Percentiles rank a stretch among this genome's conserved stretches.
Conservation (phyloP, 2,113 vertebrate genomes). For the Alouatta palliata region DNA sequence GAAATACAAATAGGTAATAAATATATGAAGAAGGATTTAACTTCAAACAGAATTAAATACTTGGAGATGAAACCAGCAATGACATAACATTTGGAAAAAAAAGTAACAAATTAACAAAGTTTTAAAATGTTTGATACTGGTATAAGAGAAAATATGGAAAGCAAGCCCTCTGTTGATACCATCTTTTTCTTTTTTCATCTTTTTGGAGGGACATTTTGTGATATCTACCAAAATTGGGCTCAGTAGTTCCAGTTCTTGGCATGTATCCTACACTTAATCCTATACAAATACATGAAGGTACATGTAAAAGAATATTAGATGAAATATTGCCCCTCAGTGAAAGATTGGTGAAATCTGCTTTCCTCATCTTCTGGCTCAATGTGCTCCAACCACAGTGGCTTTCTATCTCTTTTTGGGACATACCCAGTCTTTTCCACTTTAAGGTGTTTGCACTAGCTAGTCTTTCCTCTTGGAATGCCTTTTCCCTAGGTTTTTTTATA, state of each 20-base stretch:
- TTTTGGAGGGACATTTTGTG: background rate
- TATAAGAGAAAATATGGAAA: background rate
- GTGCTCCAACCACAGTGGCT: background rate
- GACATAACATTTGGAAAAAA: background rate
- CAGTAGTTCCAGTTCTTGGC: background rate
- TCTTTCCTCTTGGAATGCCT: background rate
- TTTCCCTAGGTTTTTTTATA: background rate
- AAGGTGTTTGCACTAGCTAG: background rate
- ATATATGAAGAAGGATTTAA: background rate
- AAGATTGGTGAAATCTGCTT: background rate
- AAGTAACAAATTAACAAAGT: background rate
- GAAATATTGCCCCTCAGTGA: background rate
- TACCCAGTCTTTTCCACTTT: background rate
- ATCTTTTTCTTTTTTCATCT: background rate
- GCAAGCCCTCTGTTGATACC: background rate
- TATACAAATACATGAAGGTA: background rate
- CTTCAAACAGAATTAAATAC: background rate
- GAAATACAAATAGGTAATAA: background rate
- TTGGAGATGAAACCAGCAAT: background rate
- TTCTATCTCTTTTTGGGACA: background rate
- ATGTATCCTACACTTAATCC: background rate
- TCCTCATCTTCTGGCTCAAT: background rate
- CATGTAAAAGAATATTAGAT: background rate
- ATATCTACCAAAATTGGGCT: background rate
- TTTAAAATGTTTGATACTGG: background rate